phyloP scores from a whole-genome alignment of 2,113 vertebrate species.

The Peromyscus leucopus region DNA sequence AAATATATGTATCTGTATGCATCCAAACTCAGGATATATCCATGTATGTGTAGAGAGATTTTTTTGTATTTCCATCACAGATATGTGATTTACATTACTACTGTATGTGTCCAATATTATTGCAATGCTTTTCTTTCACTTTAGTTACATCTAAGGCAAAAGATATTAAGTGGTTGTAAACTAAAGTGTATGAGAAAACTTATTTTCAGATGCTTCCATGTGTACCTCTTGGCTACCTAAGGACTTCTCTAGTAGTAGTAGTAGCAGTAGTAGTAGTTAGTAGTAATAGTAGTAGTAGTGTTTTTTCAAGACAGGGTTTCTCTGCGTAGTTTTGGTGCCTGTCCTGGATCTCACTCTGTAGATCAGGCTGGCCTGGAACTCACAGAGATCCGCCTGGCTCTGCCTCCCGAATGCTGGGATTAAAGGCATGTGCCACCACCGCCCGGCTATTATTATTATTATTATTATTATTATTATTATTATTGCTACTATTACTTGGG shows the following conservation, averaged over 20 bases:
- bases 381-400: too few species aligned
- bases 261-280: neutral
- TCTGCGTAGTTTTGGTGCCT: too few species aligned
- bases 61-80: neutral
- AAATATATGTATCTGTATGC: neutral
- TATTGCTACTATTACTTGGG: neutral
- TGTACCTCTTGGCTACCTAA: constrained; percentile 1
- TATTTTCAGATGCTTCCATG: neutral
- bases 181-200: neutral
- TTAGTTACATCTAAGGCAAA: neutral
- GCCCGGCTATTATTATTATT: neutral
- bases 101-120: neutral
- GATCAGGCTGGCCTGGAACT: too few species aligned
- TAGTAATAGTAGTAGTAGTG: too few species aligned
- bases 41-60: neutral
- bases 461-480: too few species aligned
- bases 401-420: too few species aligned
- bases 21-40: neutral
- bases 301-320: too few species aligned
- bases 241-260: neutral
- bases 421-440: too few species aligned
- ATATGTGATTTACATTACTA: neutral
- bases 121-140: neutral
- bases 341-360: too few species aligned
- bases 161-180: neutral